phyloP scores from a whole-genome alignment of 2,888 invertebrate species.

The Xestia xanthographa region DNA sequence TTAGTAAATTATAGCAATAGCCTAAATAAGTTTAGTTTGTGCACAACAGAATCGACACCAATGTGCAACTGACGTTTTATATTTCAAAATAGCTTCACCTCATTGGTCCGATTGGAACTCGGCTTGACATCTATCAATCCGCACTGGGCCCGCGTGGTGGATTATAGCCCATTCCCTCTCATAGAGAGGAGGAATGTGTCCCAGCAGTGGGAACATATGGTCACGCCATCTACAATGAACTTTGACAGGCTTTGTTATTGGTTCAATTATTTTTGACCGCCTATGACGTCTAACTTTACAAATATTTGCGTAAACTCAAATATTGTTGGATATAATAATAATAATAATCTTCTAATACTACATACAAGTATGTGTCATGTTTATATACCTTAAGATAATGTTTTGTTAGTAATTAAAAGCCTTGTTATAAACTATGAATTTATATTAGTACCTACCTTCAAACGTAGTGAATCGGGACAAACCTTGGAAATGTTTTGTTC shows the following conservation, averaged over 20 bases:
- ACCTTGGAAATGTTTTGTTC: background rate
- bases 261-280: background rate
- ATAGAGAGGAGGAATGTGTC: too few relatives aligned
- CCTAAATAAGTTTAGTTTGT: too few relatives aligned
- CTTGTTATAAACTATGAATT: background rate
- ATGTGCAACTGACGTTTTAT: background rate
- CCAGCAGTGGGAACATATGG: too few relatives aligned
- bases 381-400: background rate
- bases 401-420: slow-evolving; percentile 2
- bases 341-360: background rate
- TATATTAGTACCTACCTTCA: background rate
- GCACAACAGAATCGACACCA: too few relatives aligned
- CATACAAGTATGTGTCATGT: background rate
- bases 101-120: background rate
- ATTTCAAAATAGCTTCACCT: background rate
- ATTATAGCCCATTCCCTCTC: too few relatives aligned
- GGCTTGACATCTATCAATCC: too few relatives aligned
- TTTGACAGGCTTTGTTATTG: background rate
- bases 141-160: too few relatives aligned
- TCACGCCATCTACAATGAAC: slow-evolving; percentile 2
- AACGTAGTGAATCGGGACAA: background rate
- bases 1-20: too few relatives aligned
- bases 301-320: background rate
- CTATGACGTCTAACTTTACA: background rate
- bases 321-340: background rate